Percentiles rank a stretch among this genome's conserved stretches.
These are phyloP conservation scores for Panurus biarmicus DNA, from an alignment of 2,113 vertebrate genomes.

Conservation along the genomic window DNA sequence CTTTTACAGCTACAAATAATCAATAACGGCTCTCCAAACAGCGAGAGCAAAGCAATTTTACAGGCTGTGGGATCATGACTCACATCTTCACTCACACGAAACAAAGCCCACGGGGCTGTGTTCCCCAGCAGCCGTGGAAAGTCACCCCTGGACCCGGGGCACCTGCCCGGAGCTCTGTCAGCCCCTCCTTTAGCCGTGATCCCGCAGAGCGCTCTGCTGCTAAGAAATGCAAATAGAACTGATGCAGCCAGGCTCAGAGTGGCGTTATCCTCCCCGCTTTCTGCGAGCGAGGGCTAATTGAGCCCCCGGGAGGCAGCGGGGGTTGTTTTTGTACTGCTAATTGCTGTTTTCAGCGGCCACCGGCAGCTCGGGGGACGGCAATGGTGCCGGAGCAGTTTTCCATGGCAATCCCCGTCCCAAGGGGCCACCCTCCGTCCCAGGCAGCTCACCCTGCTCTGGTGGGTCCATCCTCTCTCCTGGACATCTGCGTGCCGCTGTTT, in stretches of 20 bases:
- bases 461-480: background rate
- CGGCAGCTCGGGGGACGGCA: background rate
- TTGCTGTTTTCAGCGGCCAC: background rate
- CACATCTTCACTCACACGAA: background rate
- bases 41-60: background rate
- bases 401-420: background rate
- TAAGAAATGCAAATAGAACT: background rate
- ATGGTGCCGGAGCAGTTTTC: background rate
- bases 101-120: fast-evolving
- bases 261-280: background rate
- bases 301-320: background rate
- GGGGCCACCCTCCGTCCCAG: background rate
- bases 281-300: background rate
- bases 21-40: background rate
- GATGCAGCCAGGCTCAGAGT: background rate
- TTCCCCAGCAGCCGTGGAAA: background rate
- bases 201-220: background rate
- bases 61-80: background rate
- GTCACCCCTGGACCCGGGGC: fast-evolving
- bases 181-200: fast-evolving
- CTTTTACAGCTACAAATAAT: background rate
- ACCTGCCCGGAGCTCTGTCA: fast-evolving
- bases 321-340: background rate
- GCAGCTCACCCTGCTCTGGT: background rate
- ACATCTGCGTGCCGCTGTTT: fast-evolving